Conservation (phyloP, 2,113 vertebrate species). For the Oncorhynchus clarkii region DNA sequence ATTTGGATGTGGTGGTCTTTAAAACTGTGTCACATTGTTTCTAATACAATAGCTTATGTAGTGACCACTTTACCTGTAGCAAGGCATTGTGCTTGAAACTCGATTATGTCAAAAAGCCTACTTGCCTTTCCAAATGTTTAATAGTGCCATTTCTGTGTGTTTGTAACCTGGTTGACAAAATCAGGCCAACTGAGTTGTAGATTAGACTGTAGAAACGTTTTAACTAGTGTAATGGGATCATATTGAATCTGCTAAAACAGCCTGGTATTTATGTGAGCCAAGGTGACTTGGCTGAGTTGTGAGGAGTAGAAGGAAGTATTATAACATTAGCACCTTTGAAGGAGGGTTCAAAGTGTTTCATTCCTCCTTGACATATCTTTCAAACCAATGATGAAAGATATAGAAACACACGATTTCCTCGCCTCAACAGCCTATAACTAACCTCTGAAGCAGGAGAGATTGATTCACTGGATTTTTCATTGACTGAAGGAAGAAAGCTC, state of each 20-base stretch:
- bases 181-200: not conserved
- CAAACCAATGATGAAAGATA: conserved; percentile 5
- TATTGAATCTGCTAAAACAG: not conserved
- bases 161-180: not conserved
- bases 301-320: conserved; percentile 1
- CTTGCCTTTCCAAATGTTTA: not conserved
- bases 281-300: not conserved
- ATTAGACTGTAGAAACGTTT: not conserved
- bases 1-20: no score
- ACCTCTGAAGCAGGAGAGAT: not conserved
- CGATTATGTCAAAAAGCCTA: not conserved
- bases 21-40: no score
- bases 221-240: not conserved
- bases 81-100: no score
- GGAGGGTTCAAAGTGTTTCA: conserved; percentile 34
- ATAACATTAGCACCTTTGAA: conserved; percentile 22
- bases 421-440: not conserved
- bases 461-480: not conserved
- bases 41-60: no score
- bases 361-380: conserved; percentile 18
- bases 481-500: not conserved
- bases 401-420: not conserved
- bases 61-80: no score
- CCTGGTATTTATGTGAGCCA: not conserved
- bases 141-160: not conserved